Conservation (phyloP, 2,797 vertebrate genomes). For the Sebastes iracundus region DNA sequence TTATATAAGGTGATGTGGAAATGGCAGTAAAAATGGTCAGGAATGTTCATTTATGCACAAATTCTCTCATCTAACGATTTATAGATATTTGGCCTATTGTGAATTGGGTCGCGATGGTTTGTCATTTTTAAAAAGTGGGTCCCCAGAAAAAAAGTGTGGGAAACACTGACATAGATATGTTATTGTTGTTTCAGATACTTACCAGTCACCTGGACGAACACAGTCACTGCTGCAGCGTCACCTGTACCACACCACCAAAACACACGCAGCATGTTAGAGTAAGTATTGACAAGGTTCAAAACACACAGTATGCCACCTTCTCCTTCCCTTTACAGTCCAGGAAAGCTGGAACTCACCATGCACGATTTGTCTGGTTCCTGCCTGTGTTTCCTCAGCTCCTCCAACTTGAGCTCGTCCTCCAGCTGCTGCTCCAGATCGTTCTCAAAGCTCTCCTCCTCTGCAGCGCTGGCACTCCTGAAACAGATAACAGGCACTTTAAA, state of each 20-base stretch:
- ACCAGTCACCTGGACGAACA: conserved; percentile 85
- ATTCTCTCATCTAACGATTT: too few species aligned
- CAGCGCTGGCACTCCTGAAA: conserved; percentile 82
- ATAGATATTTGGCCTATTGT: too few species aligned
- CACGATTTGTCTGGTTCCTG: conserved; percentile 89
- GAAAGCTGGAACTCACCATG: conserved; percentile 83
- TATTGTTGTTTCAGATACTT: conserved; percentile 67
- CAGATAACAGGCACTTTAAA: conserved; percentile 26
- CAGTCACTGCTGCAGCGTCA: conserved; percentile 95
- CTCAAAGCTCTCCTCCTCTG: conserved; percentile 89
- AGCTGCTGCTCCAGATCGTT: conserved; percentile 91
- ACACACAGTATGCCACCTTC: neutral
- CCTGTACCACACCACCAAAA: conserved; percentile 80
- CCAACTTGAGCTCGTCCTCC: conserved; percentile 91
- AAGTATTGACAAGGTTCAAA: neutral
- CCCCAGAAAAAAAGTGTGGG: too few species aligned
- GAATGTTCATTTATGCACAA: too few species aligned
- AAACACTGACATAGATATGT: neutral
- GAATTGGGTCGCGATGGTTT: too few species aligned
- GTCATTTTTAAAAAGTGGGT: too few species aligned
- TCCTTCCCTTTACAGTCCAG: neutral
- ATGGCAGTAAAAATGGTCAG: too few species aligned
- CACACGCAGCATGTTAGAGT: conserved; percentile 20
- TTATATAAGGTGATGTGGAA: too few species aligned
- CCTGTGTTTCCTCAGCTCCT: conserved; percentile 92